Percentiles rank a stretch among this genome's conserved stretches.
phyloP scores from a whole-genome alignment of 2,113 vertebrate genomes.

The Carassius carassius region DNA sequence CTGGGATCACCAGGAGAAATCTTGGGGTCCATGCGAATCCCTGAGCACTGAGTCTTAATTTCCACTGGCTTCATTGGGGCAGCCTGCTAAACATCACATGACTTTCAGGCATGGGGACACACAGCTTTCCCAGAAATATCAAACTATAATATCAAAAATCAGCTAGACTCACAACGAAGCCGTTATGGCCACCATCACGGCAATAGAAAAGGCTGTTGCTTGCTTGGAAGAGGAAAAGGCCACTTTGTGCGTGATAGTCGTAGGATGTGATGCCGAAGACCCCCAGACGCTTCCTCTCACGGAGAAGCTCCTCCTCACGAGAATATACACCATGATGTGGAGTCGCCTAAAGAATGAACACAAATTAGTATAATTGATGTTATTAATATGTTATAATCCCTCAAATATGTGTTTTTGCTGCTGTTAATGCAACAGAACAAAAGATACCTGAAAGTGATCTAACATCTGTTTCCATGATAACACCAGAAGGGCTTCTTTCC shows the following conservation, averaged over 20 bases:
- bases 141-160: background rate
- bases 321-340: conserved; percentile 95
- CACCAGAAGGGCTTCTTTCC: conserved; percentile 90
- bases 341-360: conserved; percentile 78
- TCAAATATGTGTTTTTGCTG: background rate
- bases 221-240: conserved; percentile 98
- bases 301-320: conserved; percentile 90
- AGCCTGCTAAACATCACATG: conserved; percentile 77
- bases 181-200: conserved; percentile 89
- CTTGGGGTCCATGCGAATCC: conserved; percentile 97
- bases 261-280: conserved; percentile 97
- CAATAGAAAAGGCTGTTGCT: conserved; percentile 98
- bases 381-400: background rate
- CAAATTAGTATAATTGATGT: background rate
- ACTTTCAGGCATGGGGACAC: conserved; percentile 34
- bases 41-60: conserved; percentile 92
- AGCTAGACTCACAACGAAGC: conserved; percentile 88
- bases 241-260: conserved; percentile 91
- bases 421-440: background rate
- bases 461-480: conserved; percentile 99
- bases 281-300: conserved; percentile 92
- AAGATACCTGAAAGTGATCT: conserved; percentile 93
- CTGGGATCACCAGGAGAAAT: conserved; percentile 89
- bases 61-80: conserved; percentile 93
- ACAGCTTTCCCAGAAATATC: background rate